phyloP scores from a whole-genome alignment of 2,888 invertebrate species.

The Callinectes sapidus region DNA sequence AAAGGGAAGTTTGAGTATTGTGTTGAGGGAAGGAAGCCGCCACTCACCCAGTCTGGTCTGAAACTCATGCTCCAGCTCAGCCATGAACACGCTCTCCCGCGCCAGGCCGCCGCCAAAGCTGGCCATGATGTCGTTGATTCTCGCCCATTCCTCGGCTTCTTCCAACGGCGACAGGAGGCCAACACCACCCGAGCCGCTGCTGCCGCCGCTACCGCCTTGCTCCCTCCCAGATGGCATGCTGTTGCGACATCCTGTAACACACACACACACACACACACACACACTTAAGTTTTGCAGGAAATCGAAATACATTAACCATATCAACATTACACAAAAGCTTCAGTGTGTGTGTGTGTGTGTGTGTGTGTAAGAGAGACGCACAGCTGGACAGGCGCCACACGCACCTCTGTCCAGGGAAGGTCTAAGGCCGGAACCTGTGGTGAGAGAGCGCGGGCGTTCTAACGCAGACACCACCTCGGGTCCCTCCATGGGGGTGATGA shows the following conservation, averaged over 20 bases:
- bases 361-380: conserved; percentile 28
- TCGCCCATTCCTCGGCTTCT: conserved; percentile 96
- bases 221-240: conserved; percentile 39
- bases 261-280: conserved; percentile 42
- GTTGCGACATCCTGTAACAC: conserved; percentile 53
- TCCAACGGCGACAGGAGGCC: conserved; percentile 89
- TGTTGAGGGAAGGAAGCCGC: background rate
- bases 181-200: conserved; percentile 45
- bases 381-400: background rate
- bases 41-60: conserved; percentile 83
- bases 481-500: conserved; percentile 60
- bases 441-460: conserved; percentile 63
- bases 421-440: conserved; percentile 44
- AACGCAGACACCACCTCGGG: conserved; percentile 57
- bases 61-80: conserved; percentile 87
- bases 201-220: conserved; percentile 36
- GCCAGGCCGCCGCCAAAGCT: conserved; percentile 87
- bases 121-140: conserved; percentile 96
- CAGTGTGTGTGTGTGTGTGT: conserved; percentile 44
- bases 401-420: conserved; percentile 55
- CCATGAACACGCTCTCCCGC: conserved; percentile 83
- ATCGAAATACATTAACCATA: background rate
- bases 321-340: background rate
- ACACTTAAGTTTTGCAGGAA: background rate
- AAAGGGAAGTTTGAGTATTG: background rate